These are phyloP conservation scores for Meleagris gallopavo DNA, from an alignment of 2,113 vertebrate genomes.

Conservation along the genomic window DNA sequence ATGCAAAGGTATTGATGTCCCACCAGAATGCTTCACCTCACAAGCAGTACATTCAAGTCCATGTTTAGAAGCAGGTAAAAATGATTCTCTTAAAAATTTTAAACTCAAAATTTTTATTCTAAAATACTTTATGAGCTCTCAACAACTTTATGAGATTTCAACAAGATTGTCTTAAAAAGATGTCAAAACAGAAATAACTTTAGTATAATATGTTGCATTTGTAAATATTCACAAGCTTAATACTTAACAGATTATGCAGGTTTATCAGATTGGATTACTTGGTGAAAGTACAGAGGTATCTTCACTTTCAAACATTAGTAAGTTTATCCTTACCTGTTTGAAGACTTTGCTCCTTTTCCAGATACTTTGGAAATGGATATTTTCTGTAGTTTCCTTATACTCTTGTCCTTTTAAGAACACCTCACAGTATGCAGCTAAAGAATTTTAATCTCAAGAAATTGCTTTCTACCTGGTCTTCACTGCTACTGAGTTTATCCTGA, in stretches of 20 bases:
- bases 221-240: background rate
- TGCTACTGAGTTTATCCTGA: background rate
- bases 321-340: constrained; percentile 20
- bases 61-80: background rate
- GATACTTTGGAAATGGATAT: background rate
- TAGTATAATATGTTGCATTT: background rate
- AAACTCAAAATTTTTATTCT: background rate
- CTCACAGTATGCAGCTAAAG: background rate
- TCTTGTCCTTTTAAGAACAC: background rate
- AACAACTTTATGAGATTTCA: background rate
- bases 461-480: background rate
- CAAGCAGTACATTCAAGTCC: background rate
- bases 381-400: background rate
- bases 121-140: background rate
- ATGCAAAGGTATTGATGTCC: too few relatives aligned
- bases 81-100: background rate
- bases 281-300: background rate
- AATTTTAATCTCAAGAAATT: background rate
- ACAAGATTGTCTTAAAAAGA: background rate
- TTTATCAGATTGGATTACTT: background rate
- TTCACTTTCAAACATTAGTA: background rate
- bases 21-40: background rate
- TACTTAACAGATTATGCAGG: background rate
- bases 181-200: background rate
- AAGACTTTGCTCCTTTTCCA: background rate